phyloP scores from a whole-genome alignment of 2,888 invertebrate species.

The Gari tellinella region DNA sequence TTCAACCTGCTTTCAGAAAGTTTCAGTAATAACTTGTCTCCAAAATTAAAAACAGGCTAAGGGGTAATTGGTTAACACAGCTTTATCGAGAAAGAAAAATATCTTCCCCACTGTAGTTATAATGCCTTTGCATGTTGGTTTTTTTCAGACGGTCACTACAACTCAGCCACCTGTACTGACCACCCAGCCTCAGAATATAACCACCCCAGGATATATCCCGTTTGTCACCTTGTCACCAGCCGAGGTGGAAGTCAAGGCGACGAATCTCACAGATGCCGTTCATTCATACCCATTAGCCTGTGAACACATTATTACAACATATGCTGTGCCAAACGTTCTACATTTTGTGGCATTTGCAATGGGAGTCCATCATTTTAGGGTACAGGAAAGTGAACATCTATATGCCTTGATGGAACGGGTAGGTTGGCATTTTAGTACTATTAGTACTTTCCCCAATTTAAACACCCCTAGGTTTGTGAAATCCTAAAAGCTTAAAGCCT shows the following conservation, averaged over 20 bases:
- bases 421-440: too few relatives aligned
- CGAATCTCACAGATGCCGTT: constrained; percentile 58
- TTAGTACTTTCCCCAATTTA: too few relatives aligned
- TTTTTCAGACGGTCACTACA: constrained; percentile 45
- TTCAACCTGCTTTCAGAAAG: too few relatives aligned
- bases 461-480: too few relatives aligned
- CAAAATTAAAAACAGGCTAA: too few relatives aligned
- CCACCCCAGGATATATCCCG: constrained; percentile 35
- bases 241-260: background rate
- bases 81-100: too few relatives aligned
- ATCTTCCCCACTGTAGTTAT: too few relatives aligned
- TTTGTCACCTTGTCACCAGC: constrained; percentile 52
- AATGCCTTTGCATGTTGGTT: too few relatives aligned
- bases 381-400: constrained; percentile 83
- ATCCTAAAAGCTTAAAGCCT: too few relatives aligned
- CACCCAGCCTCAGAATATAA: constrained; percentile 29
- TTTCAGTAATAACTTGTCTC: too few relatives aligned
- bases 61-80: too few relatives aligned
- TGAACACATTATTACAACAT: constrained; percentile 83
- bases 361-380: constrained; percentile 81
- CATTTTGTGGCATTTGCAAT: constrained; percentile 82
- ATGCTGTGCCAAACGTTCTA: constrained; percentile 82
- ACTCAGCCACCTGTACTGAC: constrained; percentile 46
- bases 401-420: constrained; percentile 84
- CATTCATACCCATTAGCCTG: constrained; percentile 64